Conservation (phyloP, 2,113 vertebrate species). For the Anoura caudifer region DNA sequence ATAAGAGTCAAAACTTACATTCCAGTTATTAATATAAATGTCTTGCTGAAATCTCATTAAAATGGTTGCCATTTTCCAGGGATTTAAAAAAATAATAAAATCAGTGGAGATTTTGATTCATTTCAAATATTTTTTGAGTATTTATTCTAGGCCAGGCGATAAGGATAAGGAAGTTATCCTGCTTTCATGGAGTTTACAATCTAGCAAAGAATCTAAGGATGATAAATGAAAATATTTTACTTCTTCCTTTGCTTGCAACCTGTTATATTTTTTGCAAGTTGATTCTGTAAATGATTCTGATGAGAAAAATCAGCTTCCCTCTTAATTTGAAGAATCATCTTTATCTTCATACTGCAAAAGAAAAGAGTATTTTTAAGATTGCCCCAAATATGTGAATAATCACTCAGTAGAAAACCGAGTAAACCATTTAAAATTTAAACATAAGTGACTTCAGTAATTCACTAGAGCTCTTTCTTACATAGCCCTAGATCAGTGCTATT, state of each 20-base stretch:
- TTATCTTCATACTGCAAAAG: slow-evolving; percentile 31
- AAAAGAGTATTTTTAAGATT: background rate
- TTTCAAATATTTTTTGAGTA: background rate
- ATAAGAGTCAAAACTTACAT: background rate
- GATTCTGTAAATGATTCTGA: background rate
- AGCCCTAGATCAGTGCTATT: background rate
- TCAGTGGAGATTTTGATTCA: background rate
- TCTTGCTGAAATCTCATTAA: background rate
- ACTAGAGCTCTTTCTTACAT: background rate
- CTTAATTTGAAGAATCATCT: slow-evolving; percentile 37
- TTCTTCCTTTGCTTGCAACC: background rate
- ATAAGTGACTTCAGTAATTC: background rate
- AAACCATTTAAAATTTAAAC: slow-evolving; percentile 43
- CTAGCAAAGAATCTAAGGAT: background rate
- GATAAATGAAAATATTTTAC: background rate
- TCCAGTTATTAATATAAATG: background rate
- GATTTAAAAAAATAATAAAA: background rate
- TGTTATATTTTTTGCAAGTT: background rate
- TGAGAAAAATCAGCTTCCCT: background rate
- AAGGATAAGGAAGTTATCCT: background rate
- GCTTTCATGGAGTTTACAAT: background rate
- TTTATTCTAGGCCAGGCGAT: background rate
- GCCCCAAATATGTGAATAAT: background rate
- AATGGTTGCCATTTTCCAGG: background rate
- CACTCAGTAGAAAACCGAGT: background rate